phyloP scores from a whole-genome alignment of 92 coral and sea anemone genomes.

The Epizoanthus ramosus region DNA sequence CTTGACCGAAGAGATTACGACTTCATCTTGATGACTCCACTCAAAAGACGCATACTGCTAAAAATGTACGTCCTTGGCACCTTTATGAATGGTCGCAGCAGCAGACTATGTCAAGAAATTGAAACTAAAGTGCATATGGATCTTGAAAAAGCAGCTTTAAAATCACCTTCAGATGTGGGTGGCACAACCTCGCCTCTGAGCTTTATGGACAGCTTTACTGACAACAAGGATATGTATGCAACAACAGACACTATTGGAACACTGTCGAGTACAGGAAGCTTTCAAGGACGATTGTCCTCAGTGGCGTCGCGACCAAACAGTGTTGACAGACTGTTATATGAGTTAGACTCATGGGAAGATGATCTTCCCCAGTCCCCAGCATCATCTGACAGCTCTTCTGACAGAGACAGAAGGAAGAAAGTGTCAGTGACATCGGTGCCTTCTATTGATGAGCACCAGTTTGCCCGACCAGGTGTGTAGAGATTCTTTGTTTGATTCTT shows the following conservation, averaged over 20 bases:
- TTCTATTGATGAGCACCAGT: conserved; percentile 46
- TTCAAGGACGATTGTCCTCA: conserved; percentile 65
- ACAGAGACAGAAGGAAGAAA: conserved; percentile 47
- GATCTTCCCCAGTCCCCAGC: background rate
- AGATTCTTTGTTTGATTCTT: no score
- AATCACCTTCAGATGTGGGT: conserved; percentile 53
- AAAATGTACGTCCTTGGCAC: conserved; percentile 96
- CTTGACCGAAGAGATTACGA: conserved; percentile 96
- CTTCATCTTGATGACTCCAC: conserved; percentile 92
- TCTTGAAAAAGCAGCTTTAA: conserved; percentile 71
- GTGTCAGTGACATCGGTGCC: conserved; percentile 53
- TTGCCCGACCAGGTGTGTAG: conserved; percentile 20
- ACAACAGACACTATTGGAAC: conserved; percentile 75
- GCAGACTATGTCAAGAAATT: conserved; percentile 83
- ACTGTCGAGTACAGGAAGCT: conserved; percentile 75
- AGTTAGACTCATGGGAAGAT: conserved; percentile 66
- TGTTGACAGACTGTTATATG: conserved; percentile 82
- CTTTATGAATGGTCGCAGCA: conserved; percentile 94
- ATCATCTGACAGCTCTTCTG: background rate
- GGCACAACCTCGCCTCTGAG: conserved; percentile 52
- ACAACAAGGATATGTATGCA: conserved; percentile 62
- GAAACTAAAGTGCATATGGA: conserved; percentile 84
- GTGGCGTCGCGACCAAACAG: conserved; percentile 64
- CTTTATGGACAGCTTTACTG: conserved; percentile 73
- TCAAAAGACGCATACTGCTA: conserved; percentile 92